Conservation (phyloP, 2,888 invertebrate genomes). For the Lithophane semibrunnea region DNA sequence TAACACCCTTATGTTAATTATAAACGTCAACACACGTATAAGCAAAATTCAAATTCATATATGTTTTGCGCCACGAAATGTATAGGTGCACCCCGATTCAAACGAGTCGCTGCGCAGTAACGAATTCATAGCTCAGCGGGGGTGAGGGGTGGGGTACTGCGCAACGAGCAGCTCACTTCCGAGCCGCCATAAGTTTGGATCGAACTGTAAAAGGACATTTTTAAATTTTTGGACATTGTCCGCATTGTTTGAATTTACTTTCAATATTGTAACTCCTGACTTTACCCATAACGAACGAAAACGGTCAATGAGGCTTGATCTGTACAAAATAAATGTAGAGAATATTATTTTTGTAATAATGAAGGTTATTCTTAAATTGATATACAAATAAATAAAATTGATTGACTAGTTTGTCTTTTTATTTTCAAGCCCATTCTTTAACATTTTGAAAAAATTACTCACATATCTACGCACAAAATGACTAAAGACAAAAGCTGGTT, state of each 20-base stretch:
- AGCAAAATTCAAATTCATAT: slow-evolving; percentile 13
- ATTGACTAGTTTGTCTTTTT: slow-evolving; percentile 62
- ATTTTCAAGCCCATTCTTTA: slow-evolving; percentile 26
- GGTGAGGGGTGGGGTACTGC: too few relatives aligned
- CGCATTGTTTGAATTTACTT: background rate
- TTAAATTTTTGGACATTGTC: too few relatives aligned
- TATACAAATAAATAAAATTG: slow-evolving; percentile 71
- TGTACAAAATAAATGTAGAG: slow-evolving; percentile 75
- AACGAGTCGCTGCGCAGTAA: too few relatives aligned
- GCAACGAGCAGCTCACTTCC: too few relatives aligned
- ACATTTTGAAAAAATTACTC: too few relatives aligned
- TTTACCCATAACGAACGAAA: slow-evolving; percentile 28
- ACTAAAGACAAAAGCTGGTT: background rate
- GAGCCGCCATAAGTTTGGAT: too few relatives aligned
- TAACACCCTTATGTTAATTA: background rate
- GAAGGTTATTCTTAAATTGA: slow-evolving; percentile 65
- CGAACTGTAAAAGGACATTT: too few relatives aligned
- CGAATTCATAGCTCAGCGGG: too few relatives aligned
- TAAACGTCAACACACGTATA: background rate
- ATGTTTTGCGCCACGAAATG: background rate
- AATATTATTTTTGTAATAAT: slow-evolving; percentile 79
- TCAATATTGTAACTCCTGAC: background rate
- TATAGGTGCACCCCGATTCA: background rate
- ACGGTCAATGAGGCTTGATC: slow-evolving; percentile 68
- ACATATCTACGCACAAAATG: too few relatives aligned